Evolutionary conservation across 1,140 invertebrate genomes (phyloP), one percentile per base, ranked within the genome.

Genomic region (Drosophila nannoptera): DNA sequence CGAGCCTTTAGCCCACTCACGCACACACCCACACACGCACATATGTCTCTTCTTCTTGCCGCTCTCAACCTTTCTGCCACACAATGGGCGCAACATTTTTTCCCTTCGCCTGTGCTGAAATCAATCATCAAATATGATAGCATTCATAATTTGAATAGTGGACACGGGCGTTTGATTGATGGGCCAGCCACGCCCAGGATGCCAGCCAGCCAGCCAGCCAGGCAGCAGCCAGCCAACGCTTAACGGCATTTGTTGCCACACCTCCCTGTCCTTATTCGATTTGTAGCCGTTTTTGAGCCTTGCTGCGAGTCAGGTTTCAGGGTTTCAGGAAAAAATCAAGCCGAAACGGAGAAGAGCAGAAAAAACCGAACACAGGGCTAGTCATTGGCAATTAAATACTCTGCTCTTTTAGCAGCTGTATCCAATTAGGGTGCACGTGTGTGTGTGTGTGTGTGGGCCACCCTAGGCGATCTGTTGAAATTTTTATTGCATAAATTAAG

Each of bases 401-500:
- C 59, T 75, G 55, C 49, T 64, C 67, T 58, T 60, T 53, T 42
- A 35, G 54, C 68, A 72, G 63, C 67, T 65, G 64, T 50, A 77
- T 72, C 56, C 81, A 86, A 86, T 86, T 86, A 84, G 58, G 36
- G 61, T 42, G 6, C 7, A 43, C 49, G 64, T 64, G 7, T 54
- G 2, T 58, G 45, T 53, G 60, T 38, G 67, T 33, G 43, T 43
- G 35, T 38, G 29, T 48, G 46, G 52, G 31, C 35, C 56, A 69
- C 38, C 61, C 58, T 73, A 58, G 52, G 32, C 43, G 61, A 61
- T 46, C 71, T 76, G 67, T 59, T 74, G 64, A 70, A 63, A 73
- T 87, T 86, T 87, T 86, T 86, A 86, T 86, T 86, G 81, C 77
- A 86, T 86, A 86, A 86, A 87, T 86, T 86, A 86, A 86, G 82